These are phyloP conservation scores for Stictonetta naevosa DNA, from an alignment of 2,113 vertebrate species.

Conservation along the genomic window DNA sequence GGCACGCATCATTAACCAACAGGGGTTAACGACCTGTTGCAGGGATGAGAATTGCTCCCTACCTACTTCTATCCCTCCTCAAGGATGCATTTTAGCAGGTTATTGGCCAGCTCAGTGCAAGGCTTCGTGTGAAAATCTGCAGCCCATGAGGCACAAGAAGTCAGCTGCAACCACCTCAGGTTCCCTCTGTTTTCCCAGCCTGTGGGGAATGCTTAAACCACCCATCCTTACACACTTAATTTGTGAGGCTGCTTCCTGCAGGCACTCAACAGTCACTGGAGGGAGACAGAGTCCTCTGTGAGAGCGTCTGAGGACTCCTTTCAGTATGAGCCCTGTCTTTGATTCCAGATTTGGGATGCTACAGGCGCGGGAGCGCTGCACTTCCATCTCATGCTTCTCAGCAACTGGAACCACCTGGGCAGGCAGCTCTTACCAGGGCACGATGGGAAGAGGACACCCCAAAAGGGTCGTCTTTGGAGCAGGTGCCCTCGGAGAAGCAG, in stretches of 20 bases:
- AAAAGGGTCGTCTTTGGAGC: not conserved
- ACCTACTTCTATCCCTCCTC: not conserved
- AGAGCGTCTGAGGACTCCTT: not conserved
- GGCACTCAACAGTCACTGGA: not conserved
- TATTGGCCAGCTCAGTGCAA: not conserved
- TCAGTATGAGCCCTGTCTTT: not conserved
- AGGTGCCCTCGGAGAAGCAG: not conserved
- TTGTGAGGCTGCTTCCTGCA: not conserved
- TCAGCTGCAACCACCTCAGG: not conserved
- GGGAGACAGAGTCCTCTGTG: slow-evolving; percentile 7
- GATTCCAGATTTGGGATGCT: not conserved
- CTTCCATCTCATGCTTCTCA: fast-evolving
- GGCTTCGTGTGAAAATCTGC: not conserved
- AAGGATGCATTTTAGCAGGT: not conserved
- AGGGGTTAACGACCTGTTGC: not conserved
- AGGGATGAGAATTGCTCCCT: not conserved
- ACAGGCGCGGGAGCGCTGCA: fast-evolving
- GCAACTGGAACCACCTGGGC: not conserved
- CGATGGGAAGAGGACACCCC: not conserved
- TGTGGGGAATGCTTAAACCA: not conserved
- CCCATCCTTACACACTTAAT: not conserved
- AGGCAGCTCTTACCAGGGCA: not conserved
- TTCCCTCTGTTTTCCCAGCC: fast-evolving
- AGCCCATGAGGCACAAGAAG: not conserved
- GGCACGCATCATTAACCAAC: not conserved